Conservation (phyloP, 2,797 vertebrate genomes). For the Discoglossus pictus region DNA sequence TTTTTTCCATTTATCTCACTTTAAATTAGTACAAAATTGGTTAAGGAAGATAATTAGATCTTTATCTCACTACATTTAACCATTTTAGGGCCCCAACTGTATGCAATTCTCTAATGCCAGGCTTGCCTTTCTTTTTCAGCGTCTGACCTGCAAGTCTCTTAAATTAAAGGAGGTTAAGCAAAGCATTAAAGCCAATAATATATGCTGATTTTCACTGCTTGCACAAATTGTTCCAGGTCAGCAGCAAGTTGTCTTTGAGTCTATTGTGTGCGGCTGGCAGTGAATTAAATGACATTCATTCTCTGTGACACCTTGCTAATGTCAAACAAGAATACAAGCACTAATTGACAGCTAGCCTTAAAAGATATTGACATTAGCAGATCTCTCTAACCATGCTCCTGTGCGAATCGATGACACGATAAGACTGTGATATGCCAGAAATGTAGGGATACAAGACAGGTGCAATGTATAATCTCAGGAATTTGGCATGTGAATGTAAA, state of each 20-base stretch:
- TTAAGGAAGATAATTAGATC: no score
- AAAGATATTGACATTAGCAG: conserved; percentile 12
- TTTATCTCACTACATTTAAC: no score
- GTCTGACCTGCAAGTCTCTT: not conserved
- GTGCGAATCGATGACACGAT: conserved; percentile 8
- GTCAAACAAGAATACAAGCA: conserved; percentile 8
- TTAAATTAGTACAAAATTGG: no score
- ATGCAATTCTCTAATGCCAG: no score
- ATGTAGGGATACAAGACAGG: no score
- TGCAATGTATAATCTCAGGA: no score
- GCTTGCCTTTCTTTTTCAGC: no score
- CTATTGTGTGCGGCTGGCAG: conserved; percentile 21
- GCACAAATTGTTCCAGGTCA: conserved; percentile 29
- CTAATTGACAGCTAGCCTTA: conserved; percentile 43
- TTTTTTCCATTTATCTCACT: no score
- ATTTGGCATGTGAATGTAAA: no score
- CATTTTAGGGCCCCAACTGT: no score
- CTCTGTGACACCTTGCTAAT: conserved; percentile 16
- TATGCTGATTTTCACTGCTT: not conserved
- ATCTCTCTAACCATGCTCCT: not conserved
- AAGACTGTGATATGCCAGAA: not conserved
- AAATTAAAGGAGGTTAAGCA: conserved; percentile 4
- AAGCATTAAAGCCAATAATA: conserved; percentile 3
- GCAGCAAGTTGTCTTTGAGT: conserved; percentile 20
- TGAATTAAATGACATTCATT: conserved; percentile 38